Evolutionary conservation across 2,888 invertebrate genomes (phyloP), one percentile per base, ranked within the genome.

Genomic region (Parelbella ahira): DNA sequence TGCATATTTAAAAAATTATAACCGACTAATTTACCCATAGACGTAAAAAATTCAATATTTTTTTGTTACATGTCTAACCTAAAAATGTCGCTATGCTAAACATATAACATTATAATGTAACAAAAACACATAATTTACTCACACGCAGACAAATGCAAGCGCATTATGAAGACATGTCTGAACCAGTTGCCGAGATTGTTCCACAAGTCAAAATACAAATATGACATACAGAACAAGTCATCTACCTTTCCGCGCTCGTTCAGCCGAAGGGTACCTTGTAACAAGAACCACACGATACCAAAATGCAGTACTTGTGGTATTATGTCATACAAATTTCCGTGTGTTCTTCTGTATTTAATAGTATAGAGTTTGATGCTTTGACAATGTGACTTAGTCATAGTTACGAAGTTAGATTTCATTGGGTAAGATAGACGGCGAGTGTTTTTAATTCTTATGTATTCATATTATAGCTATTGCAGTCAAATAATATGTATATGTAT

Each of bases 221-320:
- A 68, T 51, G 80, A 82, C 11, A 49, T 68, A 37, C 64, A 70
- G 38, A 63, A 60, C 56, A 86, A 84, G 61, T 74, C 76, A 29
- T 80, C 69, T 2, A 87, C 86, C 12, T 86, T 87, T 50, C 87
- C 87, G 0, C 69, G 86, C 10, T 68, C 78, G 28, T 49, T 75
- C 42, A 53, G 68, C 6, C 63, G 81, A 49, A 68, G 70, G 56
- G 56, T 68, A 28, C 65, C 69, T 50, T 72, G 59, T 63, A 73
- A 68, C 73, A 86, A 81, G 77, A 79, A 74, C 50, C 84, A 87
- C 62, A 86, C 87, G 37, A 68, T 87, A 56, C 87, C 87, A 60
- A 87, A 86, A 64, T 83, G 86, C 74, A 71, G 63, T 56, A 56
- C 58, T 56, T 63, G 63, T 67, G 36, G 39, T 39, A 38, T 25